Evolutionary conservation across 1,140 invertebrate species (phyloP).

Genomic region (Brachionus manjavacas): DNA sequence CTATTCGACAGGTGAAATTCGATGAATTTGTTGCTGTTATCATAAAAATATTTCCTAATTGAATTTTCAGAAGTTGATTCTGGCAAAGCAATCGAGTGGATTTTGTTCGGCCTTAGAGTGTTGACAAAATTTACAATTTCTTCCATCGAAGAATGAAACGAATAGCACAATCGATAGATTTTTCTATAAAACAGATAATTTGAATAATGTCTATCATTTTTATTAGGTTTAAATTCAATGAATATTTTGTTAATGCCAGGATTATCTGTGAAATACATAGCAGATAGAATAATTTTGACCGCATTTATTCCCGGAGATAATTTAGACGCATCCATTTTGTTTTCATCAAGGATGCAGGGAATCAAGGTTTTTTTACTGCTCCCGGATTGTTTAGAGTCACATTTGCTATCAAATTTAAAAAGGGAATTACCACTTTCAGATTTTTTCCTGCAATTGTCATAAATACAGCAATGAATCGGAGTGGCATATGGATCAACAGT

Average conservation of each 20-base stretch:
- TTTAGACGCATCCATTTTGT: neutral
- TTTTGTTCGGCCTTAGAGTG: constrained; percentile 49
- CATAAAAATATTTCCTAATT: constrained; percentile 1
- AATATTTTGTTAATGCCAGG: constrained; percentile 46
- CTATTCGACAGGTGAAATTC: neutral
- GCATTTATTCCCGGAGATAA: constrained; percentile 42
- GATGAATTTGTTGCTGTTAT: neutral
- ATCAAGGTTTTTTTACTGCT: neutral
- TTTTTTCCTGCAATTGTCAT: constrained; percentile 10
- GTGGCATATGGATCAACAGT: constrained; percentile 47
- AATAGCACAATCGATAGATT: constrained; percentile 49
- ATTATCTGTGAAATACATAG: constrained; percentile 53
- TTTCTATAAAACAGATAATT: neutral
- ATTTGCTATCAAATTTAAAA: neutral
- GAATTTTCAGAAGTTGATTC: neutral
- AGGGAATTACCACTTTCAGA: neutral
- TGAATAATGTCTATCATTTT: neutral
- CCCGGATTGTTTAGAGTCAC: neutral
- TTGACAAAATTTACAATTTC: constrained; percentile 52
- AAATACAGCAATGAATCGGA: constrained; percentile 49
- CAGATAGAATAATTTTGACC: constrained; percentile 50
- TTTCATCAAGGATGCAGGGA: constrained; percentile 3
- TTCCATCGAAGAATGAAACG: constrained; percentile 54
- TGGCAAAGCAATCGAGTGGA: constrained; percentile 51
- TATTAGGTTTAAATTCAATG: constrained; percentile 26